Evolutionary conservation across 1,140 invertebrate genomes (phyloP).

Genomic region (Oryctes rhinoceros): DNA sequence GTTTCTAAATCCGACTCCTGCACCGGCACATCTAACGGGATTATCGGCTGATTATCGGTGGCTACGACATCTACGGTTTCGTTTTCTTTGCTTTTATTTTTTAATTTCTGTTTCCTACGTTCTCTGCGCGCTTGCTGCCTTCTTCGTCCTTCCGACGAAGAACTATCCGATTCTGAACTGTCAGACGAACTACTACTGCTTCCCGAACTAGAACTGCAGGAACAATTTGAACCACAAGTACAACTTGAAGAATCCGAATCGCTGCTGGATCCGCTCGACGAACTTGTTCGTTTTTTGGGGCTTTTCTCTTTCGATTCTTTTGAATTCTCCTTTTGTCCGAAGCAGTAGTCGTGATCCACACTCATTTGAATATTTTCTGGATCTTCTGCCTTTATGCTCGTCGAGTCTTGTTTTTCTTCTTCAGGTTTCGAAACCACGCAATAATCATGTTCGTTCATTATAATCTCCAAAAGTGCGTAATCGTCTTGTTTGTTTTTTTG

Average conservation of each 20-base stretch:
- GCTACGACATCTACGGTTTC: slow-evolving; percentile 63
- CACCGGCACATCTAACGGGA: slow-evolving; percentile 63
- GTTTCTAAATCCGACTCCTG: slow-evolving; percentile 84
- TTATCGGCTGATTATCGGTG: slow-evolving; percentile 62
- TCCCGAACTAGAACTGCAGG: slow-evolving; percentile 70
- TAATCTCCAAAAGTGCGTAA: slow-evolving; percentile 52
- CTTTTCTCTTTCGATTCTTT: slow-evolving; percentile 62
- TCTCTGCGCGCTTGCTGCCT: slow-evolving; percentile 61
- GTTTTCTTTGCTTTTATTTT: slow-evolving; percentile 58
- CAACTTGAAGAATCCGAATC: slow-evolving; percentile 79
- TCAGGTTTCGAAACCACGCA: slow-evolving; percentile 51
- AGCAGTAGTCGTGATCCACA: slow-evolving; percentile 52
- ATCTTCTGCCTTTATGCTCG: slow-evolving; percentile 47
- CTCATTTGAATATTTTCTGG: slow-evolving; percentile 43
- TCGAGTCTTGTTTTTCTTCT: slow-evolving; percentile 6
- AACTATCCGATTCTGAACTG: slow-evolving; percentile 75
- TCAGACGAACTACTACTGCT: slow-evolving; percentile 71
- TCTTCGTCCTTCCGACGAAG: slow-evolving; percentile 64
- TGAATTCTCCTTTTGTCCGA: slow-evolving; percentile 55
- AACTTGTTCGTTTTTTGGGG: slow-evolving; percentile 51
- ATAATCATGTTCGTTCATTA: slow-evolving; percentile 66
- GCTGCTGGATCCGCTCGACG: slow-evolving; percentile 75
- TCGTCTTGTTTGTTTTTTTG: slow-evolving; percentile 39
- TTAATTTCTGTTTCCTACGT: slow-evolving; percentile 53
- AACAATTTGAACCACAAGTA: slow-evolving; percentile 81